Evolutionary conservation across 2,888 invertebrate species (phyloP), one percentile per base, ranked within the genome.

Genomic region (Orchestes rusci): DNA sequence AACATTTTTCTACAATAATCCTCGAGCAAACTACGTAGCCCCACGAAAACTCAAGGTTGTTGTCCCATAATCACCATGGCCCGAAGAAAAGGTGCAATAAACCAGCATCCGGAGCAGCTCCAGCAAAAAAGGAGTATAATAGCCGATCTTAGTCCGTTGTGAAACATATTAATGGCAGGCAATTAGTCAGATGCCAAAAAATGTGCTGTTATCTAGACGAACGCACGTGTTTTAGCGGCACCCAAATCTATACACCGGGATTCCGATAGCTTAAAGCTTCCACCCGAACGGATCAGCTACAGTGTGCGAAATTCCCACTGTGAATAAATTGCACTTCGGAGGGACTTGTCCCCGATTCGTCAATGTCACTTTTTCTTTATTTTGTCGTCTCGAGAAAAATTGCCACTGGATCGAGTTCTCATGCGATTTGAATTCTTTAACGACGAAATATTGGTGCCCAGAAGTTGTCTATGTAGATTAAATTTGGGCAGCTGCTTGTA

Each of bases 101-200:
- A 55, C 53, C 51, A 55, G 56, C 17, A 40, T 10, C 23, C 5
- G 41, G 35, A 35, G 28, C 42, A 42, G 30, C 36, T n/a, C n/a
- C n/a, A n/a, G n/a, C n/a, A n/a, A 55, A 58, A 59, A 59, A 56
- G 57, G 51, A 53, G 49, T 54, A 57, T 54, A 55, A 59, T 59
- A 59, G 56, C 53, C 51, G 51, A 59, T 59, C 60, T 58, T 56
- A 57, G 59, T 57, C 53, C 57, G 56, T 54, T 52, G 51, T 65
- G 66, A 67, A 64, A 56, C 58, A 62, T 64, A 67, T 64, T 64
- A 65, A 67, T 65, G 64, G 55, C 47, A 20, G 43, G 59, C 59
- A 64, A 67, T 67, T 66, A 66, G 65, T 67, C 60, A 63, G 60
- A 55, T 63, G 65, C 64, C 65, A 59, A 57, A 64, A 63, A 62